phyloP scores from a whole-genome alignment of 35 echinoderm and acorn worm genomes.

The Apostichopus parvimensis region DNA sequence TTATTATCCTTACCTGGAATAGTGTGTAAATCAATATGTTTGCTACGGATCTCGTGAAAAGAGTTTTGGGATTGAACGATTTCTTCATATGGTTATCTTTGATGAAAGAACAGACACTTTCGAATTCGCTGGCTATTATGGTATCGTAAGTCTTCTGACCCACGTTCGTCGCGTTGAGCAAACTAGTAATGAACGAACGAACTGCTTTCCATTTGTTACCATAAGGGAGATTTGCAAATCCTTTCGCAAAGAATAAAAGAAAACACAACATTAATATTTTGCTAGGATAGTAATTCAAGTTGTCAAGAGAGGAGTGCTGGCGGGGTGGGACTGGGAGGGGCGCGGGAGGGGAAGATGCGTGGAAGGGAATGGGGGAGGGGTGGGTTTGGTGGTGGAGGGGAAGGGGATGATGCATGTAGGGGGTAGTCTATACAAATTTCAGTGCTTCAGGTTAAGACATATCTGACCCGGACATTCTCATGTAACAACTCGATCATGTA shows the following conservation, averaged over 20 bases:
- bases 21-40: constrained; percentile 22
- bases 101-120: constrained; percentile 2
- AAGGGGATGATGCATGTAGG: too few relatives aligned
- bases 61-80: neutral
- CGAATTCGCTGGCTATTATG: constrained; percentile 26
- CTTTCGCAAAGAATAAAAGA: neutral
- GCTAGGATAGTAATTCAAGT: too few relatives aligned
- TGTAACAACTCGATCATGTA: too few relatives aligned
- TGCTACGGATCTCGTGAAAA: constrained; percentile 21
- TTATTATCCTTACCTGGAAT: constrained; percentile 9
- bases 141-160: constrained; percentile 14
- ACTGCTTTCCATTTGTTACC: constrained; percentile 51
- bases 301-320: too few relatives aligned
- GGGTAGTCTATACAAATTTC: too few relatives aligned
- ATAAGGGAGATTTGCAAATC: constrained; percentile 30
- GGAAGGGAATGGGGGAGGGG: too few relatives aligned
- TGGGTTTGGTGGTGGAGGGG: too few relatives aligned
- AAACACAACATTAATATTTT: neutral
- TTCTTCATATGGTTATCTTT: neutral
- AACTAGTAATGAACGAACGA: neutral
- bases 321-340: too few relatives aligned
- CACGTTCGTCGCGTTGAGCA: neutral
- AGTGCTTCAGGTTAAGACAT: too few relatives aligned
- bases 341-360: too few relatives aligned
- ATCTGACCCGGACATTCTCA: too few relatives aligned